phyloP scores from a whole-genome alignment of 2,888 invertebrate species.

The Herminia tarsipennalis region DNA sequence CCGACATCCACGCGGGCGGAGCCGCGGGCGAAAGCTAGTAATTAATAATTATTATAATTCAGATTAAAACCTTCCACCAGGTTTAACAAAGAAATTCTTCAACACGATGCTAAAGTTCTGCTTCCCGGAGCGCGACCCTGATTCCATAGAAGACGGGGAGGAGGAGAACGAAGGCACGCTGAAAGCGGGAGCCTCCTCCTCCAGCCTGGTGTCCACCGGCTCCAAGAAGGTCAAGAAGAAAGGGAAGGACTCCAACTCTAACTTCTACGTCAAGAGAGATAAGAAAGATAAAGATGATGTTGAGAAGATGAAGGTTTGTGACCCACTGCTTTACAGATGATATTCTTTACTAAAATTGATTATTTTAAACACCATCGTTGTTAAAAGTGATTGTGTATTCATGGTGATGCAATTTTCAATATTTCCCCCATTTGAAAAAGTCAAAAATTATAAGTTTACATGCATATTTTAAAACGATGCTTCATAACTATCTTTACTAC shows the following conservation, averaged over 20 bases:
- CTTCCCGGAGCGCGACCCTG: conserved; percentile 97
- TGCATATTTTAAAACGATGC: no score
- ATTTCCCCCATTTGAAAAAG: no score
- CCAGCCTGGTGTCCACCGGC: conserved; percentile 75
- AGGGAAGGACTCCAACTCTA: conserved; percentile 91
- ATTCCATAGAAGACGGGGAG: conserved; percentile 90
- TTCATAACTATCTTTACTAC: no score
- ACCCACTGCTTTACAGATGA: no score
- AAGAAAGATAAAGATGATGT: conserved; percentile 96
- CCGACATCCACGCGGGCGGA: no score
- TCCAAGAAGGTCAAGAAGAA: conserved; percentile 84
- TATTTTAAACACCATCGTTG: not conserved
- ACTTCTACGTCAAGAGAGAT: conserved; percentile 95
- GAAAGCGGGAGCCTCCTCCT: conserved; percentile 60
- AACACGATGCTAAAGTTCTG: conserved; percentile 99
- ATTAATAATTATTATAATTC: not conserved
- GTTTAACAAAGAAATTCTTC: conserved; percentile 97
- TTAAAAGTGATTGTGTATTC: not conserved
- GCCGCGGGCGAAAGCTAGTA: no score
- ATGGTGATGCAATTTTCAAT: no score
- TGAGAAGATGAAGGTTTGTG: conserved; percentile 96
- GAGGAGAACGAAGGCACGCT: conserved; percentile 79
- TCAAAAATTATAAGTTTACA: no score
- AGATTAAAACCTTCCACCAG: conserved; percentile 56
- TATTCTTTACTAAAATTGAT: no score